Percentiles rank a stretch among this genome's conserved stretches.
These are phyloP conservation scores for Ptyas mucosa DNA, from an alignment of 2,113 vertebrate genomes.

Conservation along the genomic window DNA sequence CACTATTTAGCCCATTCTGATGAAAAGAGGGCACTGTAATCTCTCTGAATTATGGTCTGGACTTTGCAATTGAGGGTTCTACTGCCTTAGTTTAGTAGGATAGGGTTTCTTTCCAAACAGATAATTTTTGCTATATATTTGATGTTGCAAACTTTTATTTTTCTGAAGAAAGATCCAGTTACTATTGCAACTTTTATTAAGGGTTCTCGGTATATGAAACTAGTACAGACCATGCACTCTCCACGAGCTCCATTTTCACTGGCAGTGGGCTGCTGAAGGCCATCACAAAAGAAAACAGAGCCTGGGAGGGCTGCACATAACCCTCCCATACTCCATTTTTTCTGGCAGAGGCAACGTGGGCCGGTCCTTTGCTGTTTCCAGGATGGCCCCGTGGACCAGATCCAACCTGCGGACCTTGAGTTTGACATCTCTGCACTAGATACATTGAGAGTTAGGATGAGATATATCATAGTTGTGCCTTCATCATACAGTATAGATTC, in stretches of 20 bases:
- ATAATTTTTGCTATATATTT: not conserved
- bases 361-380: no score
- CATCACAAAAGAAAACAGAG: fast-evolving
- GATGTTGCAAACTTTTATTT: not conserved
- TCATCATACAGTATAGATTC: not conserved
- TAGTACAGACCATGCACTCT: not conserved
- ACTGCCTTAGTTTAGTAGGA: not conserved
- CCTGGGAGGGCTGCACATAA: no score
- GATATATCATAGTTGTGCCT: not conserved
- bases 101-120: not conserved
- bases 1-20: not conserved
- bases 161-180: not conserved
- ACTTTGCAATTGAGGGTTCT: not conserved
- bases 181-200: not conserved
- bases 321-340: no score
- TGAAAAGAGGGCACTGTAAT: not conserved
- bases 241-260: no score
- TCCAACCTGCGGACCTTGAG: no score
- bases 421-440: not conserved
- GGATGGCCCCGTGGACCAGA: fast-evolving
- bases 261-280: no score
- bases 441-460: not conserved
- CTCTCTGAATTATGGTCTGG: not conserved
- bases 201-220: not conserved
- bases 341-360: no score